These are phyloP conservation scores for Nymphalis polychloros DNA, from an alignment of 2,888 invertebrate species.

Conservation along the genomic window DNA sequence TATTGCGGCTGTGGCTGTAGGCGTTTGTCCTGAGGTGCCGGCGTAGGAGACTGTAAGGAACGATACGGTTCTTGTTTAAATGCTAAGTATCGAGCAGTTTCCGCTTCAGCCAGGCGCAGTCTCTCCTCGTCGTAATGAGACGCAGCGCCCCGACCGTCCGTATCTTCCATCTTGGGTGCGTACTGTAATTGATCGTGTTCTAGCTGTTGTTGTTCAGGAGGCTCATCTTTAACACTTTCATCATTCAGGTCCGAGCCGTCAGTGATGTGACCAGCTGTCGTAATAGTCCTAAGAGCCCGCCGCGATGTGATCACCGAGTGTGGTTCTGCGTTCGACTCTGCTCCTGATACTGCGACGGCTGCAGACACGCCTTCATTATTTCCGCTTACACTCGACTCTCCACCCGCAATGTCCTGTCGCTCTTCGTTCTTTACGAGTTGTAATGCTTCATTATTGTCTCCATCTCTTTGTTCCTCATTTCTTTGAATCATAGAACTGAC, in stretches of 20 bases:
- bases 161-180: conserved; percentile 47
- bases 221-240: conserved; percentile 70
- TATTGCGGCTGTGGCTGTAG: conserved; percentile 48
- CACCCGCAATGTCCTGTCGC: conserved; percentile 42
- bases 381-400: conserved; percentile 41
- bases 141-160: conserved; percentile 43
- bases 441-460: conserved; percentile 57
- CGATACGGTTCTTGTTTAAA: conserved; percentile 72
- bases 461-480: conserved; percentile 51
- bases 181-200: conserved; percentile 52
- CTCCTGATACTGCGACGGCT: conserved; percentile 32
- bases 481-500: conserved; percentile 49
- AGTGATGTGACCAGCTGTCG: conserved; percentile 83
- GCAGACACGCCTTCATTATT: conserved; percentile 21
- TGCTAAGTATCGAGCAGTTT: conserved; percentile 68
- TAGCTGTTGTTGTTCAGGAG: conserved; percentile 56
- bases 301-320: conserved; percentile 81
- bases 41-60: conserved; percentile 46
- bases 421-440: conserved; percentile 72
- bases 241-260: conserved; percentile 54
- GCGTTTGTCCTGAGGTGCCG: conserved; percentile 49
- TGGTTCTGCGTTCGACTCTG: conserved; percentile 55
- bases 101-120: conserved; percentile 61
- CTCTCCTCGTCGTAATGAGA: conserved; percentile 65
- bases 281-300: conserved; percentile 82